A percentile compares a stretch with the other conserved stretches of the same genome.
These are phyloP conservation scores for Xenotilapia caudafasciata DNA, from an alignment of 2,113 vertebrate species.

Conservation along the genomic window DNA sequence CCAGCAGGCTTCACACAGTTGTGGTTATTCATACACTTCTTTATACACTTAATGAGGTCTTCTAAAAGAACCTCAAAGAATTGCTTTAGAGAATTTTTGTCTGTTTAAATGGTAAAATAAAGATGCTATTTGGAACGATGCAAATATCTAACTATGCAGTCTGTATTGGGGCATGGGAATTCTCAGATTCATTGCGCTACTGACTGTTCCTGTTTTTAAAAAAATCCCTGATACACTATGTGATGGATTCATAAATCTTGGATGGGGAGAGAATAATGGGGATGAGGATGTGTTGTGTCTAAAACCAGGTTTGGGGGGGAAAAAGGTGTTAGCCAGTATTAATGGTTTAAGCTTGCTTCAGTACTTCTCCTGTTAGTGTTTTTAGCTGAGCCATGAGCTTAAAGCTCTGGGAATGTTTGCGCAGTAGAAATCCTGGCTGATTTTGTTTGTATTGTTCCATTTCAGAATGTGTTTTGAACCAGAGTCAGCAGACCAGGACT, in stretches of 20 bases:
- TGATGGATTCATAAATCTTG: background rate
- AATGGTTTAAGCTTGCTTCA: background rate
- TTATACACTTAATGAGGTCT: background rate
- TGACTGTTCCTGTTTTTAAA: background rate
- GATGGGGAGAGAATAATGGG: background rate
- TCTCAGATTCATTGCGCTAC: fast-evolving
- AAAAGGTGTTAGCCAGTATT: background rate
- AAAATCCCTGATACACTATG: background rate
- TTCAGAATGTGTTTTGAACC: constrained; percentile 33
- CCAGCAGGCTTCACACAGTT: background rate
- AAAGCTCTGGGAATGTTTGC: constrained; percentile 63
- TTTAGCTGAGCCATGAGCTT: constrained; percentile 52
- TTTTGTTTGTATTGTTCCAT: constrained; percentile 65
- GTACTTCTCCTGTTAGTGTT: constrained; percentile 8
- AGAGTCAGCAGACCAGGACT: constrained; percentile 27
- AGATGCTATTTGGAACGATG: background rate
- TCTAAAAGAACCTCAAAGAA: background rate
- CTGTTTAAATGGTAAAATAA: background rate
- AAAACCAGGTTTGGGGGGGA: background rate
- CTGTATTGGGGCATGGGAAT: background rate
- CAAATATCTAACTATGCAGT: background rate
- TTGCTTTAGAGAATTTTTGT: background rate
- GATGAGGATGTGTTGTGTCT: background rate
- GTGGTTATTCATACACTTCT: background rate
- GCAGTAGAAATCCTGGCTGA: constrained; percentile 39